phyloP scores from a whole-genome alignment of 2,113 vertebrate genomes.

The Podiceps cristatus region DNA sequence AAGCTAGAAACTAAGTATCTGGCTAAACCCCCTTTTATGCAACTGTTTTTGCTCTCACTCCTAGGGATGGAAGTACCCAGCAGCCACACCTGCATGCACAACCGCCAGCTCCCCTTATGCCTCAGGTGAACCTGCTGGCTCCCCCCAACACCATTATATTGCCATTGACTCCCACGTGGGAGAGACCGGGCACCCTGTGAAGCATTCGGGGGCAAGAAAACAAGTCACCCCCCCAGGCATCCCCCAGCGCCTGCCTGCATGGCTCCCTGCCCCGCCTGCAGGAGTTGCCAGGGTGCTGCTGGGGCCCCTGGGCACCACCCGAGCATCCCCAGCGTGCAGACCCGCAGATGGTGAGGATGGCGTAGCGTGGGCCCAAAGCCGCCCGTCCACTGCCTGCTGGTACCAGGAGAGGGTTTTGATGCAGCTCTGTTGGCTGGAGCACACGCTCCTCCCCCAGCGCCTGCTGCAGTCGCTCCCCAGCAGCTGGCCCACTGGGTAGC shows the following conservation, averaged over 20 bases:
- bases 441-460: not conserved
- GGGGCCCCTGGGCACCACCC: not conserved
- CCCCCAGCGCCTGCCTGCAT: not conserved
- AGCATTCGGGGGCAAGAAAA: not conserved
- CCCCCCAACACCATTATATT: not conserved
- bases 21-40: not conserved
- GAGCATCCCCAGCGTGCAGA: not conserved
- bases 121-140: not conserved
- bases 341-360: not conserved
- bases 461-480: not conserved
- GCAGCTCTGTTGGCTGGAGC: not conserved
- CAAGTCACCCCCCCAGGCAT: accelerated
- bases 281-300: not conserved
- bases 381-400: not conserved
- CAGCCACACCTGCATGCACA: not conserved
- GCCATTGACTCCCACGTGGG: not conserved
- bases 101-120: not conserved
- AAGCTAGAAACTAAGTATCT: not conserved
- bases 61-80: not conserved
- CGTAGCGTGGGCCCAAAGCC: not conserved
- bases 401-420: not conserved
- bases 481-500: not conserved
- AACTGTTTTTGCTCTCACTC: not conserved
- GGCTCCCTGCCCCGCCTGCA: not conserved
- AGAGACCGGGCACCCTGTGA: not conserved